These are phyloP conservation scores for Valencia hispanica DNA, from an alignment of 2,797 vertebrate species.

Conservation along the genomic window DNA sequence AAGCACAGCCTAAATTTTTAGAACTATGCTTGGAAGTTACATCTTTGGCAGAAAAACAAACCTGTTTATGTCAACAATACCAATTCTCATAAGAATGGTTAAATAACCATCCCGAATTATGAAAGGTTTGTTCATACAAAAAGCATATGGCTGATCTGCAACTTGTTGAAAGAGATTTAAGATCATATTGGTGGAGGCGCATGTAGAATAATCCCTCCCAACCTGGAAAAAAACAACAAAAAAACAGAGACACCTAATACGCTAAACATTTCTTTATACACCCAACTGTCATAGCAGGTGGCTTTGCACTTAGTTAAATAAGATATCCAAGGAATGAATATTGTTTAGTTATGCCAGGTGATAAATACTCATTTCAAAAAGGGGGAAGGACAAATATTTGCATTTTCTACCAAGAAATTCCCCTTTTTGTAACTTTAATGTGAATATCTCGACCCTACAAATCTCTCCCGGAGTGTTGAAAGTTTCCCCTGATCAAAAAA, in stretches of 20 bases:
- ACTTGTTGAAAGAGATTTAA: not conserved
- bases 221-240: not conserved
- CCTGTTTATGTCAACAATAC: not conserved
- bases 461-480: not conserved
- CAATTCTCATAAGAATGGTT: not conserved
- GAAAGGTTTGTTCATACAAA: not conserved
- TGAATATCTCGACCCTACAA: not conserved
- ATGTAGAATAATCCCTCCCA: too few relatives aligned
- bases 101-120: not conserved
- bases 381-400: not conserved
- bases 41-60: not conserved
- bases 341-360: not conserved
- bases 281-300: not conserved
- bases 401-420: not conserved
- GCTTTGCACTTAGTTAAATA: not conserved
- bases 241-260: not conserved
- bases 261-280: not conserved
- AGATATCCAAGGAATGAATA: not conserved
- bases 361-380: not conserved
- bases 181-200: not conserved
- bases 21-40: not conserved
- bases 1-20: not conserved
- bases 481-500: not conserved
- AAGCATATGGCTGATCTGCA: not conserved
- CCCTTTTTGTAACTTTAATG: not conserved